These are phyloP conservation scores for Oegoconia quadripuncta DNA, from an alignment of 2,888 invertebrate genomes.

Conservation along the genomic window DNA sequence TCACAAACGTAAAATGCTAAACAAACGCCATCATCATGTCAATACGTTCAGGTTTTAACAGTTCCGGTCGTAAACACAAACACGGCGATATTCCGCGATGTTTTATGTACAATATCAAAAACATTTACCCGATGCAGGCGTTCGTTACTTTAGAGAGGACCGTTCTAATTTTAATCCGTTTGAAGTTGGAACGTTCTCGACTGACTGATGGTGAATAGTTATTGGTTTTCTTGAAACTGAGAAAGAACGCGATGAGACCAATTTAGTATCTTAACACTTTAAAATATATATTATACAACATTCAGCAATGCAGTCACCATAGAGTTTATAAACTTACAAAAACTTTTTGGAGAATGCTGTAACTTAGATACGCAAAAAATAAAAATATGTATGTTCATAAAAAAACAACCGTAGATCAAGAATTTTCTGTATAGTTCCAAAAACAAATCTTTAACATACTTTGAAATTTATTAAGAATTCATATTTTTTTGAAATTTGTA, in stretches of 20 bases:
- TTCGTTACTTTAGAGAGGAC: slow-evolving; percentile 50
- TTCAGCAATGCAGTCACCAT: no score
- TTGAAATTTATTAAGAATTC: no score
- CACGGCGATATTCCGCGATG: slow-evolving; percentile 31
- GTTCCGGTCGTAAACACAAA: slow-evolving; percentile 37
- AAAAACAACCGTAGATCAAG: no score
- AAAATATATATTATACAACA: no score
- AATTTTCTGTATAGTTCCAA: no score
- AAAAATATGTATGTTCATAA: no score
- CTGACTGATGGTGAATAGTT: slow-evolving; percentile 36
- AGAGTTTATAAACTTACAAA: no score
- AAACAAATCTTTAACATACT: no score
- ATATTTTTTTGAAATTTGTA: no score
- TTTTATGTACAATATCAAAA: slow-evolving; percentile 60
- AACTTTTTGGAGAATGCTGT: no score
- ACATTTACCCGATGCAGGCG: slow-evolving; percentile 47
- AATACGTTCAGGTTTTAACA: slow-evolving; percentile 22
- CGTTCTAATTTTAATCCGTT: slow-evolving; percentile 54
- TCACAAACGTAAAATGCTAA: slow-evolving; percentile 1
- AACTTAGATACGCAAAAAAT: no score
- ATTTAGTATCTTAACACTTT: no score
- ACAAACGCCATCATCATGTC: slow-evolving; percentile 11
- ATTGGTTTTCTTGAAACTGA: background rate
- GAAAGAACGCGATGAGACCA: background rate
- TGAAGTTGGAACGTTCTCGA: slow-evolving; percentile 49